phyloP scores from a whole-genome alignment of 2,113 vertebrate genomes.

The Aythya baeri region DNA sequence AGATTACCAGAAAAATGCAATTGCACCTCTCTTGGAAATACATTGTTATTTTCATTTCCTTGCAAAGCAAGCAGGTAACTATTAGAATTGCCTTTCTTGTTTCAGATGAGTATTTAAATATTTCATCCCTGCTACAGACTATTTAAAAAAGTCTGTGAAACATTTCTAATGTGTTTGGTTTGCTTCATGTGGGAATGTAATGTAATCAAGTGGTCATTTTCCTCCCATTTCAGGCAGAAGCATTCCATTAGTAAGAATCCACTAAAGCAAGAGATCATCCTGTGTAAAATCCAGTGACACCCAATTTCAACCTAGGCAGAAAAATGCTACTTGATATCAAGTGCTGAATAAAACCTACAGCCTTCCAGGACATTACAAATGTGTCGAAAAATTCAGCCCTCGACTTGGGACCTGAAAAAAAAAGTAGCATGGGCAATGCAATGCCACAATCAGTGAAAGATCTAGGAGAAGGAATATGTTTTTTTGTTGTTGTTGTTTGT shows the following conservation, averaged over 20 bases:
- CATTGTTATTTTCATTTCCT: not conserved
- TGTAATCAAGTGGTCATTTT: not conserved
- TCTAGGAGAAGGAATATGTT: not conserved
- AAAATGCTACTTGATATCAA: not conserved
- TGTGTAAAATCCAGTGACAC: not conserved
- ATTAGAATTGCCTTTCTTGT: not conserved
- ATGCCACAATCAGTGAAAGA: not conserved
- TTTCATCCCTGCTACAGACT: not conserved
- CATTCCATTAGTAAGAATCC: not conserved
- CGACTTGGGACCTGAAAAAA: not conserved
- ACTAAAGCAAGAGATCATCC: not conserved
- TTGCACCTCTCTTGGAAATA: not conserved
- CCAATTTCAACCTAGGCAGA: not conserved
- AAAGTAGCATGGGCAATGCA: not conserved
- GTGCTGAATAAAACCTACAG: not conserved
- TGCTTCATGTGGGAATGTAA: slow-evolving; percentile 11
- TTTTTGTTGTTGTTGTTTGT: too few relatives aligned
- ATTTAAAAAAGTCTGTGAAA: not conserved
- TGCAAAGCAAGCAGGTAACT: not conserved
- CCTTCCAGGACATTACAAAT: not conserved
- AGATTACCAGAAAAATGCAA: not conserved
- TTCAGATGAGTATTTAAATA: not conserved
- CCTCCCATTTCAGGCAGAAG: slow-evolving; percentile 20
- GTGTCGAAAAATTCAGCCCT: not conserved
- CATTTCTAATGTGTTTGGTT: not conserved